Conservation (phyloP, 2,888 invertebrate genomes). For the Girardia tigrina region DNA sequence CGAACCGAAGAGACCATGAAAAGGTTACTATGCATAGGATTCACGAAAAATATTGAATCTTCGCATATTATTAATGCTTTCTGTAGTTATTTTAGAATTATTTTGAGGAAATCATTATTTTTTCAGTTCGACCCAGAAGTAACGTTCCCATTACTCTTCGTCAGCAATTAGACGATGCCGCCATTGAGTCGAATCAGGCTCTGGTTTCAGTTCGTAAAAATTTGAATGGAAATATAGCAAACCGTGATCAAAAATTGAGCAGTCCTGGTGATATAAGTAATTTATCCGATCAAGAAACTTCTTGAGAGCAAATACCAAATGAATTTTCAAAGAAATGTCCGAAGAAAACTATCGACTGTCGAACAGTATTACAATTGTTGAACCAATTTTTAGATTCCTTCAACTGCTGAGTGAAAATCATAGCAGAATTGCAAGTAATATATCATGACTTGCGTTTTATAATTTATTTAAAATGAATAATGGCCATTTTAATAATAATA, state of each 20-base stretch:
- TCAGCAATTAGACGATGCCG: constrained; percentile 63
- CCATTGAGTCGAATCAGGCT: constrained; percentile 66
- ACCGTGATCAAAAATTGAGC: background rate
- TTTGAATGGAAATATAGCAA: background rate
- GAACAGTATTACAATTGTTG: constrained; percentile 79
- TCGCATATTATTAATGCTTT: no score
- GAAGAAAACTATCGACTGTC: constrained; percentile 58
- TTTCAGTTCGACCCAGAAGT: background rate
- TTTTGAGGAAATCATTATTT: no score
- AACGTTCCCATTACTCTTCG: constrained; percentile 14
- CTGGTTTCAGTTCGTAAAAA: constrained; percentile 7
- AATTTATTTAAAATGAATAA: no score
- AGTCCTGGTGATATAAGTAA: background rate
- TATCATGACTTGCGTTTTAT: no score
- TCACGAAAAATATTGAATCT: no score
- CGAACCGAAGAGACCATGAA: no score
- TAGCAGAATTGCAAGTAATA: constrained; percentile 68
- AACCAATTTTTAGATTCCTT: constrained; percentile 80
- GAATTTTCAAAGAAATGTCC: constrained; percentile 55
- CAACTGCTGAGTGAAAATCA: constrained; percentile 98
- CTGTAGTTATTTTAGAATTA: no score
- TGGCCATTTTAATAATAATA: no score
- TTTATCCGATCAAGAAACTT: background rate
- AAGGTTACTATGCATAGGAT: no score
- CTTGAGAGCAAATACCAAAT: background rate